These are phyloP conservation scores for Idaea straminata DNA, from an alignment of 2,888 invertebrate genomes.

Conservation along the genomic window DNA sequence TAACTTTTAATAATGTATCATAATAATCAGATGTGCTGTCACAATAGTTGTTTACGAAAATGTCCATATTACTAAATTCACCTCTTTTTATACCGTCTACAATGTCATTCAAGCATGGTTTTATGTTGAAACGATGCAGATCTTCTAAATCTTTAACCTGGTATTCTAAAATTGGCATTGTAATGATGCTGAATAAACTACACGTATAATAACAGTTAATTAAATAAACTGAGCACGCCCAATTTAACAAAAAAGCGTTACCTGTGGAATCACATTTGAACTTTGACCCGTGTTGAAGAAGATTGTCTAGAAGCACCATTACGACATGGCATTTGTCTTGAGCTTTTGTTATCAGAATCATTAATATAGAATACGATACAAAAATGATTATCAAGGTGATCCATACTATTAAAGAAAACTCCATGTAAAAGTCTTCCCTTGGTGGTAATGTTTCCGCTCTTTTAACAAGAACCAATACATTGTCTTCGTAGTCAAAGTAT, in stretches of 20 bases:
- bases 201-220: slow-evolving; percentile 37
- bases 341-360: slow-evolving; percentile 26
- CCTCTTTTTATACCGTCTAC: slow-evolving; percentile 14
- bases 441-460: slow-evolving; percentile 31
- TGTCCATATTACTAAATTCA: background rate
- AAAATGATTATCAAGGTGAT: slow-evolving; percentile 33
- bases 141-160: slow-evolving; percentile 31
- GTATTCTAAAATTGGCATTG: slow-evolving; percentile 26
- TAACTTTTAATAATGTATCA: background rate
- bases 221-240: slow-evolving; percentile 48
- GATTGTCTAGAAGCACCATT: slow-evolving; percentile 38
- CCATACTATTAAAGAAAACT: slow-evolving; percentile 46
- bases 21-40: background rate
- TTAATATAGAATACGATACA: slow-evolving; percentile 30
- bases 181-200: slow-evolving; percentile 34
- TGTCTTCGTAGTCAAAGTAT: slow-evolving; percentile 43
- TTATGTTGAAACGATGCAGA: slow-evolving; percentile 29
- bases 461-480: slow-evolving; percentile 43
- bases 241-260: slow-evolving; percentile 19
- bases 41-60: slow-evolving; percentile 2
- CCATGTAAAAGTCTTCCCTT: slow-evolving; percentile 45
- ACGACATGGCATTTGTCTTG: slow-evolving; percentile 36
- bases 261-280: slow-evolving; percentile 13
- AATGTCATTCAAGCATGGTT: slow-evolving; percentile 43
- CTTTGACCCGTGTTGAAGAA: slow-evolving; percentile 38